Evolutionary conservation across 2,113 vertebrate species (phyloP).

Genomic region (Ancistrus triradiatus): DNA sequence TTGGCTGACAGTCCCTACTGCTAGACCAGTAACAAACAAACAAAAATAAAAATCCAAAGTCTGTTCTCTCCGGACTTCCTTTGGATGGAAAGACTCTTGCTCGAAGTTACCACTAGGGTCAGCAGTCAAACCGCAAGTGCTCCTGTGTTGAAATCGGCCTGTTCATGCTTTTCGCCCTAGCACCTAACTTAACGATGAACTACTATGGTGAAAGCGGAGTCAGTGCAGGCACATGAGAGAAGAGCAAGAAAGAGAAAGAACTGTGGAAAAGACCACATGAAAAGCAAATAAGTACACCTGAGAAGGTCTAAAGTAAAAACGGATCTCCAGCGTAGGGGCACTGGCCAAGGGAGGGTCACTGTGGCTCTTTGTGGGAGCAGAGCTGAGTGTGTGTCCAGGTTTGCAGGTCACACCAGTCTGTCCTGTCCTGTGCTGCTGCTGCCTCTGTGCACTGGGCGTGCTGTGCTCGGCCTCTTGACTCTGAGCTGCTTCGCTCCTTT

Average conservation of each 20-base stretch:
- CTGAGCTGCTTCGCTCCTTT: conserved; percentile 55
- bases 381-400: conserved; percentile 20
- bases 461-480: conserved; percentile 27
- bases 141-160: conserved; percentile 14
- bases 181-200: conserved; percentile 14
- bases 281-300: conserved; percentile 22
- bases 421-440: conserved; percentile 41
- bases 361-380: conserved; percentile 35
- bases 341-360: conserved; percentile 13
- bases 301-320: conserved; percentile 21
- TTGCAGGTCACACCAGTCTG: conserved; percentile 36
- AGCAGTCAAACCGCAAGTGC: conserved; percentile 35
- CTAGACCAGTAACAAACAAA: conserved; percentile 31
- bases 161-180: conserved; percentile 16
- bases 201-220: background rate
- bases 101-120: conserved; percentile 21
- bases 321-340: conserved; percentile 31
- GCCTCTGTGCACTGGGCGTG: conserved; percentile 42
- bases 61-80: conserved; percentile 2
- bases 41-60: conserved; percentile 16
- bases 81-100: conserved; percentile 19
- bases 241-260: conserved; percentile 24
- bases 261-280: background rate
- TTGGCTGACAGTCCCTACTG: conserved; percentile 32
- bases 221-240: conserved; percentile 59